Conservation (phyloP, 2,797 vertebrate species). For the Silurus lanzhouensis region DNA sequence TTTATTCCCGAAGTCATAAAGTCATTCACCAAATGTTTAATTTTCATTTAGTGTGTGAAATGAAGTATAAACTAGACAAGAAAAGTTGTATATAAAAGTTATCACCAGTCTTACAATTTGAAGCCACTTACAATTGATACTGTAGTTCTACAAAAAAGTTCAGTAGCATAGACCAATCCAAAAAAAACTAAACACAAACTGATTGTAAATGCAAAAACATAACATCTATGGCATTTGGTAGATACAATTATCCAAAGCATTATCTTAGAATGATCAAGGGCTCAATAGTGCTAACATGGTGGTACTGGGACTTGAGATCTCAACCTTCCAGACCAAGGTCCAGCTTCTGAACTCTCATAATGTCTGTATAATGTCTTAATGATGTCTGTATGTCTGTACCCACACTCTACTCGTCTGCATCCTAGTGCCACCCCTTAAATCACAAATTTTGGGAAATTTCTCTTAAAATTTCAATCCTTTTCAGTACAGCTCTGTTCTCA, state of each 20-base stretch:
- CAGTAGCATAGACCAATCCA: background rate
- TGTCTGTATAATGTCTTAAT: background rate
- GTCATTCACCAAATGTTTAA: too few relatives aligned
- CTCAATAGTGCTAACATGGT: too few relatives aligned
- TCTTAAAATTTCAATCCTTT: background rate
- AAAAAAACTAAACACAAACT: background rate
- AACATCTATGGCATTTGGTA: background rate
- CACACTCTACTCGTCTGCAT: background rate
- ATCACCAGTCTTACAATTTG: background rate
- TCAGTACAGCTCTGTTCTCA: background rate
- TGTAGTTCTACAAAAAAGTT: background rate
- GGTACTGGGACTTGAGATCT: too few relatives aligned
- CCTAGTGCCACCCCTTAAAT: background rate
- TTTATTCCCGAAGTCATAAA: too few relatives aligned
- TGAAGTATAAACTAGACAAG: background rate
- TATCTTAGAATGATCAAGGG: too few relatives aligned
- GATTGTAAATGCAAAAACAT: background rate
- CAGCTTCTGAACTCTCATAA: too few relatives aligned
- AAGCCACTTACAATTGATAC: background rate
- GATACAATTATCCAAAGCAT: too few relatives aligned
- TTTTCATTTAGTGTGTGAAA: background rate
- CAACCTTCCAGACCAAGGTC: too few relatives aligned
- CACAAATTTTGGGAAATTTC: background rate
- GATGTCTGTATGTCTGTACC: constrained; percentile 1
- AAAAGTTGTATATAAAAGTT: background rate